These are phyloP conservation scores for Thomomys bottae DNA, from an alignment of 2,113 vertebrate species.

Conservation along the genomic window DNA sequence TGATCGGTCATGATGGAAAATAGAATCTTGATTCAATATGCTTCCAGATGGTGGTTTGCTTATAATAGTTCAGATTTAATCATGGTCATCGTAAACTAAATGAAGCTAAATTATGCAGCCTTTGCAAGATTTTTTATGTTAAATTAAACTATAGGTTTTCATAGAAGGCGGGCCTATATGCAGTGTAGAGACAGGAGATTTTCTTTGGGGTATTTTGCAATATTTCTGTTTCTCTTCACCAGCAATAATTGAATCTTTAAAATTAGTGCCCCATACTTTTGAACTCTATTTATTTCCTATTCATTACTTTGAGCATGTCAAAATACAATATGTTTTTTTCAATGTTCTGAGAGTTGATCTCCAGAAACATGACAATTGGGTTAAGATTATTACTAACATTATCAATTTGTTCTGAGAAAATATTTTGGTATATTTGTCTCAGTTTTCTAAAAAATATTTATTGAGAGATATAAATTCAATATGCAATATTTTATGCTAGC, in stretches of 20 bases:
- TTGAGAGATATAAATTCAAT: conserved; percentile 72
- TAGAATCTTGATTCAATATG: conserved; percentile 64
- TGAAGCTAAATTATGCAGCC: conserved; percentile 53
- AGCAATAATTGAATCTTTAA: conserved; percentile 58
- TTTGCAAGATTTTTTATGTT: conserved; percentile 54
- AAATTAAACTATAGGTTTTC: conserved; percentile 48
- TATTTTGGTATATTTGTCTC: conserved; percentile 52
- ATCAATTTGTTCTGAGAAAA: conserved; percentile 74
- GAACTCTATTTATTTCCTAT: conserved; percentile 60
- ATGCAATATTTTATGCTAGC: conserved; percentile 78
- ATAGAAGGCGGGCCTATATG: not conserved
- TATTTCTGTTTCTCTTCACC: conserved; percentile 3
- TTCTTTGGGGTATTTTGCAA: conserved; percentile 7
- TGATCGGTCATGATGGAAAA: conserved; percentile 72
- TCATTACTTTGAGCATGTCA: conserved; percentile 43
- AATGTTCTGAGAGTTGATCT: not conserved
- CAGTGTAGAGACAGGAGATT: conserved; percentile 27
- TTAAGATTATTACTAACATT: conserved; percentile 67
- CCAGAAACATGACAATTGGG: conserved; percentile 35
- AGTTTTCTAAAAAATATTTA: conserved; percentile 73
- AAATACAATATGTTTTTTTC: not conserved
- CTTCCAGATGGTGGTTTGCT: conserved; percentile 72
- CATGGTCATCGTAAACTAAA: conserved; percentile 67
- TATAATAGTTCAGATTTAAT: conserved; percentile 76
- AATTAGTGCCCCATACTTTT: conserved; percentile 48